Evolutionary conservation across 2,888 invertebrate species (phyloP).

Genomic region (Drosophila longiperda): DNA sequence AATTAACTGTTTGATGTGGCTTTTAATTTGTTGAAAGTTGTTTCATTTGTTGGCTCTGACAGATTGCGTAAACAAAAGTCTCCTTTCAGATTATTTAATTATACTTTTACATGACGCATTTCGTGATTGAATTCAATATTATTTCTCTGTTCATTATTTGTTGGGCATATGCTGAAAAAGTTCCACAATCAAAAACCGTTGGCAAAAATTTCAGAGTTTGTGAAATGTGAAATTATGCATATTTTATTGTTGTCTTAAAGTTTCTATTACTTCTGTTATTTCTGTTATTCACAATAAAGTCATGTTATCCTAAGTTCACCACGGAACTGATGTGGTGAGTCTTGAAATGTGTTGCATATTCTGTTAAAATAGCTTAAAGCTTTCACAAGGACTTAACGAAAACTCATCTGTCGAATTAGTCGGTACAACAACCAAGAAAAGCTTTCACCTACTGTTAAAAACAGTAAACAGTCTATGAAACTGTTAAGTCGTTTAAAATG

Average conservation of each 20-base stretch:
- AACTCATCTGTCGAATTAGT: neutral
- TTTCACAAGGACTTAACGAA: neutral
- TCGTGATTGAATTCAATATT: neutral
- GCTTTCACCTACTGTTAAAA: neutral
- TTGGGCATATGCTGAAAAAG: neutral
- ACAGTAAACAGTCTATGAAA: neutral
- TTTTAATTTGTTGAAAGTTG: constrained; percentile 3
- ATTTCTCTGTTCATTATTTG: neutral
- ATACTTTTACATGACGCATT: neutral
- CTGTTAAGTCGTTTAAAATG: neutral
- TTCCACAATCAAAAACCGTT: neutral
- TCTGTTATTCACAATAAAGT: neutral
- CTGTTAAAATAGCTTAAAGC: neutral
- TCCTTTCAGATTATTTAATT: neutral
- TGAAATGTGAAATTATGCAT: neutral
- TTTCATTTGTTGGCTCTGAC: neutral
- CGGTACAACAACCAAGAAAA: constrained; percentile 13
- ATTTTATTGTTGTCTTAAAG: neutral
- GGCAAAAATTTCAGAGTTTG: fast-evolving
- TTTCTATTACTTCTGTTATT: neutral
- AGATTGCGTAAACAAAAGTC: neutral
- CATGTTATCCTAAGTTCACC: neutral
- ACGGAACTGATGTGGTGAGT: neutral
- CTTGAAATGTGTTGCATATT: neutral
- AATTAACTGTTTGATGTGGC: constrained; percentile 37